Evolutionary conservation across 2,888 invertebrate species (phyloP).

Genomic region (Therioaphis trifolii): DNA sequence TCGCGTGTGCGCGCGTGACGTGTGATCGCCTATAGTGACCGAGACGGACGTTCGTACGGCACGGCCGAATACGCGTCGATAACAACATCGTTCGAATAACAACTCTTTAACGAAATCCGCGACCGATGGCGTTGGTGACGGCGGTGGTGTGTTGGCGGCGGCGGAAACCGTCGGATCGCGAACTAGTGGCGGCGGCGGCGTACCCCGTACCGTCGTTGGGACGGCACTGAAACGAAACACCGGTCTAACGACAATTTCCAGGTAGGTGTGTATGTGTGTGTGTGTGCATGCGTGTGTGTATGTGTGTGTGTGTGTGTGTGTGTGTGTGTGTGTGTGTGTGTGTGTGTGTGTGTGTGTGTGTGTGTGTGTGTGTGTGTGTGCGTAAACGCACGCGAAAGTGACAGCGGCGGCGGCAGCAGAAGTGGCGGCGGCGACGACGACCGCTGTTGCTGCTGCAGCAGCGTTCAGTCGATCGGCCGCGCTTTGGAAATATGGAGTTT

Average conservation of each 20-base stretch:
- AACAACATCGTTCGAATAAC: background rate
- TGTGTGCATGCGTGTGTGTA: no score
- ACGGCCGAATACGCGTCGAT: background rate
- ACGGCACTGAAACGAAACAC: constrained; percentile 46
- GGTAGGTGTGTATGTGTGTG: background rate
- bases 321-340: no score
- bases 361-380: no score
- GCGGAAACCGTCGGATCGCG: background rate
- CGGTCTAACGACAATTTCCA: constrained; percentile 44
- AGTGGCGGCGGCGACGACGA: background rate
- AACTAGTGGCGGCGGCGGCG: constrained; percentile 6
- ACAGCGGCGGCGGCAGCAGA: no score
- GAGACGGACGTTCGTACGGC: no score
- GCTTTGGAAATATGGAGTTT: no score
- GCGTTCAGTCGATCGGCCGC: no score
- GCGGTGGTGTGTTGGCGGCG: background rate
- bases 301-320: no score
- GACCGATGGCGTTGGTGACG: background rate
- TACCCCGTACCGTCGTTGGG: constrained; percentile 10
- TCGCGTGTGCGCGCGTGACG: no score
- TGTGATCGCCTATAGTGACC: no score
- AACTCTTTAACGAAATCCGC: background rate
- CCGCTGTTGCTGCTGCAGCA: background rate
- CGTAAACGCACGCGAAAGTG: no score
- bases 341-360: no score